Evolutionary conservation across 2,797 vertebrate genomes (phyloP).

Genomic region (Galagoides demidoff): DNA sequence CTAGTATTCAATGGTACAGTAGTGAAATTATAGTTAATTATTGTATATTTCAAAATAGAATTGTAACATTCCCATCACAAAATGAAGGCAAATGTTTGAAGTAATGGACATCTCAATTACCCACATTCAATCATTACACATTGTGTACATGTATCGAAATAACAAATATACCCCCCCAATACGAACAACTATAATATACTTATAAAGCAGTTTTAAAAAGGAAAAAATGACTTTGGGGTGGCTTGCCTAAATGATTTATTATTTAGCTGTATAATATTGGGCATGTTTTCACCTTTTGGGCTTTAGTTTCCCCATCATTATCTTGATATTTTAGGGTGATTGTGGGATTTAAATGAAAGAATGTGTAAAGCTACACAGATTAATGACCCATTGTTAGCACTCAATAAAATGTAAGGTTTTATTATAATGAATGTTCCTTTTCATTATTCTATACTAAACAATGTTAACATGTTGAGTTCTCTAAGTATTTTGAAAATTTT

Average conservation of each 20-base stretch:
- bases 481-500: constrained; percentile 33
- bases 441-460: neutral
- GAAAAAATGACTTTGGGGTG: neutral
- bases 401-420: constrained; percentile 15
- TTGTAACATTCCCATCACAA: neutral
- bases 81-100: neutral
- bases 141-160: neutral
- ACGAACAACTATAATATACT: neutral
- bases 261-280: neutral
- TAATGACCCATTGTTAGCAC: neutral
- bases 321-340: neutral
- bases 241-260: neutral
- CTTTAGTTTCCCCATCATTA: neutral
- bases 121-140: neutral
- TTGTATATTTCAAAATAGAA: neutral
- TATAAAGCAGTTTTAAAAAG: neutral
- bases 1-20: neutral
- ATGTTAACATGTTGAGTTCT: neutral
- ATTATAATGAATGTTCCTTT: neutral
- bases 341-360: constrained; percentile 16
- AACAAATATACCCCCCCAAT: neutral
- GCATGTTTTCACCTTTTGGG: neutral
- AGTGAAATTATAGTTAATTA: neutral
- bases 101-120: neutral
- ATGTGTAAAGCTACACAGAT: neutral